Base-by-base conservation (phyloP, 2,113 vertebrate genomes). In the human (Homo sapiens) region DNA sequence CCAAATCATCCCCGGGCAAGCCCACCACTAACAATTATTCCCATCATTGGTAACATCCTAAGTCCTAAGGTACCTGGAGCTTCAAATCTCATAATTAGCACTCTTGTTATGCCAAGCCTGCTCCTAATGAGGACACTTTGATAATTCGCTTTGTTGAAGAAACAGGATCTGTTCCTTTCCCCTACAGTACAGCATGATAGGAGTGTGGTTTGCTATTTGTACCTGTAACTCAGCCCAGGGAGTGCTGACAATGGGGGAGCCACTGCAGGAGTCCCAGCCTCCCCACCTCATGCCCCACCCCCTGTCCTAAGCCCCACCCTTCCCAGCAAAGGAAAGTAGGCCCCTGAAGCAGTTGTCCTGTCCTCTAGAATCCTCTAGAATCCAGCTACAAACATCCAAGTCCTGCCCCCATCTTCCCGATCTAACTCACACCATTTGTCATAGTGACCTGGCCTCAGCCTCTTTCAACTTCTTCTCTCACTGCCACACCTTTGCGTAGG, bases 81-180 rank as follows among this genome's bases (percentile, higher is more conserved):
- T 95, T 22, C 35, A 23, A 64, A 95, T 93, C 91, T 86, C 95
- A 23, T 48, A 59, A 78, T 95, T 87, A 97, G 52, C 80, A 61
- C 0, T 59, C 59, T 75, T 95, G 79, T 90, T 57, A 35, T 81
- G 66, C 84, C 0, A 2, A 79, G 32, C 25, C 70, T 82, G 3
- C 57, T 87, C 73, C n/a, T 68, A 94, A 85, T 72, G 75, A 95
- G 94, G 92, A 93, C 32, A 22, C 66, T 94, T 96, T 57, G 83
- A 59, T 78, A 92, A 85, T 89, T 94, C 73, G 57, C 66, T 95
- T 96, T 96, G 87, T 91, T 91, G 76, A 79, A 81, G 38, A 94
- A 96, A 89, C 8, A 50, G 61, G 61, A 72, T 89, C 20, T 59
- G 27, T 50, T 86, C 86, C 27, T 55, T 73, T 43, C 17, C 30